phyloP scores from a whole-genome alignment of 1,140 invertebrate species.

The Drosophila auraria region DNA sequence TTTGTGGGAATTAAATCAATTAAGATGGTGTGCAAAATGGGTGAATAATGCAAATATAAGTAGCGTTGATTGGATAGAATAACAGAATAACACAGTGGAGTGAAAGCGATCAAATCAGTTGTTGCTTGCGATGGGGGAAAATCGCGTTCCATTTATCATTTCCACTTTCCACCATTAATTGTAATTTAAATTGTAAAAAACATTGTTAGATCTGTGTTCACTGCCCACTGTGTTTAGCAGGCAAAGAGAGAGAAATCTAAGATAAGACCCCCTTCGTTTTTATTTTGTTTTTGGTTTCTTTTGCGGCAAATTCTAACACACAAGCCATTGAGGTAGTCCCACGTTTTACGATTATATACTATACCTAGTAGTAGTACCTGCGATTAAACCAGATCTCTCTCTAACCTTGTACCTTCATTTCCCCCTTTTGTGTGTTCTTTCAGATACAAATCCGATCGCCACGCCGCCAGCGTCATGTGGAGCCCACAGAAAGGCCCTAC shows the following conservation, averaged over 20 bases:
- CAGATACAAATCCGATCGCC: slow-evolving; percentile 62
- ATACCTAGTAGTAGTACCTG: slow-evolving; percentile 1
- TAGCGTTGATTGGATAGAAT: slow-evolving; percentile 31
- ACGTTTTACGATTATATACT: not conserved
- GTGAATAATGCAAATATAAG: not conserved
- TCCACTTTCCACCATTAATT: slow-evolving; percentile 19
- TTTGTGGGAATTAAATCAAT: slow-evolving; percentile 14
- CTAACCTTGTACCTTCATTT: not conserved
- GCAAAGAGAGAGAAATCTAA: slow-evolving; percentile 7
- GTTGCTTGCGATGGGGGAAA: not conserved
- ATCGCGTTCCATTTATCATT: slow-evolving; percentile 6
- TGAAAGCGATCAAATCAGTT: slow-evolving; percentile 19
- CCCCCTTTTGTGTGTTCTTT: not conserved
- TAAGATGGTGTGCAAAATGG: slow-evolving; percentile 12
- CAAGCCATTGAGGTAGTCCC: slow-evolving; percentile 35
- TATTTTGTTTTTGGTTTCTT: not conserved
- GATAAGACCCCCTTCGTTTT: slow-evolving; percentile 3
- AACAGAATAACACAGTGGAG: not conserved
- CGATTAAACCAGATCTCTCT: not conserved
- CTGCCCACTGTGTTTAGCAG: not conserved
- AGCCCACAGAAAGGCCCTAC: slow-evolving; percentile 85
- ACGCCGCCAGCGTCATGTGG: slow-evolving; percentile 80
- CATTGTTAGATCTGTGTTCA: not conserved
- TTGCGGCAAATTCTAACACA: not conserved
- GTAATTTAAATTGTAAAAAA: slow-evolving; percentile 28